Conservation (phyloP, 2,888 invertebrate genomes). For the Thereva unica region DNA sequence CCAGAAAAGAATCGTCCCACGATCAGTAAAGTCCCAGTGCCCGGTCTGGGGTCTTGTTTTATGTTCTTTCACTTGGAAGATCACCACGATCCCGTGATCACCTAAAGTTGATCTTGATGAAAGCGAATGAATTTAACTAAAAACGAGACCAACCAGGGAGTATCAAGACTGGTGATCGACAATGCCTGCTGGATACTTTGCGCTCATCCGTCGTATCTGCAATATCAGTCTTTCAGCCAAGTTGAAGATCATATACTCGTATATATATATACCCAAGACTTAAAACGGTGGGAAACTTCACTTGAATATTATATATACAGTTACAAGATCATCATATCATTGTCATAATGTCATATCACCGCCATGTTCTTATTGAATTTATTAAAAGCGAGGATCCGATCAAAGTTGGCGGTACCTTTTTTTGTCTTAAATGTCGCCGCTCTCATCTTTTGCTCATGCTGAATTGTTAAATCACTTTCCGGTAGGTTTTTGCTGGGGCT, state of each 20-base stretch:
- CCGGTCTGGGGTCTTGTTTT: background rate
- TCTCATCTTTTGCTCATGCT: background rate
- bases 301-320: constrained; percentile 6
- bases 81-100: background rate
- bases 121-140: constrained; percentile 18
- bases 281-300: constrained; percentile 14
- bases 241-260: background rate
- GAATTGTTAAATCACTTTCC: constrained; percentile 25
- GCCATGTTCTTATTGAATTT: constrained; percentile 31
- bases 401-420: background rate
- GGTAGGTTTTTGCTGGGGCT: constrained; percentile 1
- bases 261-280: background rate
- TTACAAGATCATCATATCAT: constrained; percentile 26
- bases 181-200: too few species aligned
- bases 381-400: constrained; percentile 13
- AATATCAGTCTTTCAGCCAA: background rate
- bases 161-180: too few species aligned
- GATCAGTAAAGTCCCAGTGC: background rate
- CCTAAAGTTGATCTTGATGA: constrained; percentile 31
- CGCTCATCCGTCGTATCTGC: too few species aligned
- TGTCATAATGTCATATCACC: constrained; percentile 36
- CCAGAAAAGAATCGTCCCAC: constrained; percentile 2
- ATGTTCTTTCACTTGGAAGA: constrained; percentile 2
- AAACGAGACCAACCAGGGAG: constrained; percentile 16
- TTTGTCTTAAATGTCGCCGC: too few species aligned